phyloP scores from a whole-genome alignment of 2,888 invertebrate species.

The Heliconius ethilla region DNA sequence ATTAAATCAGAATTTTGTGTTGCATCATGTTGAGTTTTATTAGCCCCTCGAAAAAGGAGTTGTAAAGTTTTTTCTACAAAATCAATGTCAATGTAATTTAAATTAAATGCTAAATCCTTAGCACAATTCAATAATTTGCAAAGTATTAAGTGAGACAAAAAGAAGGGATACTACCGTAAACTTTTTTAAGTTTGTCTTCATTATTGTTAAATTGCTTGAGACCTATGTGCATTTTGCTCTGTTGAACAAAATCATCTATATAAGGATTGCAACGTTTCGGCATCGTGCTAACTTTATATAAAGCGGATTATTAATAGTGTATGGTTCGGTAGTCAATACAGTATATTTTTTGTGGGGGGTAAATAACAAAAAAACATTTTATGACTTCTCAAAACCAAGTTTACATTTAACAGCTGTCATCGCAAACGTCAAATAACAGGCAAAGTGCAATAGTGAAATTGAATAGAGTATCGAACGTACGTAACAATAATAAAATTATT shows the following conservation, averaged over 20 bases:
- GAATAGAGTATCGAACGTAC: too few relatives aligned
- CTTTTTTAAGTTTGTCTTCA: conserved; percentile 67
- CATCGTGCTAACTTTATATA: conserved; percentile 51
- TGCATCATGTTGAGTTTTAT: conserved; percentile 51
- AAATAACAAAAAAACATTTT: not conserved
- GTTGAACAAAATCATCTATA: conserved; percentile 69
- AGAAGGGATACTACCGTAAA: conserved; percentile 61
- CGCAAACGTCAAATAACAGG: not conserved
- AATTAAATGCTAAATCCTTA: too few relatives aligned
- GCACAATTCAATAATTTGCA: too few relatives aligned
- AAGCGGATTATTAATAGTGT: not conserved
- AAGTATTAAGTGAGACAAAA: not conserved
- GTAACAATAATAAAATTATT: too few relatives aligned
- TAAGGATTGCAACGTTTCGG: conserved; percentile 74
- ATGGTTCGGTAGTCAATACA: not conserved
- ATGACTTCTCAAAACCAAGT: not conserved
- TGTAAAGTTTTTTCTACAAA: conserved; percentile 68
- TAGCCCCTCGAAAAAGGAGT: conserved; percentile 68
- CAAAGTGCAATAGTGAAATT: too few relatives aligned
- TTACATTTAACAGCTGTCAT: conserved; percentile 1
- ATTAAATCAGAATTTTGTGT: conserved; percentile 40
- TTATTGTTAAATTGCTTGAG: conserved; percentile 74
- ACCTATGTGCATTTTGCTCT: conserved; percentile 73
- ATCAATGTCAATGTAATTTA: not conserved
- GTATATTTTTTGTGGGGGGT: not conserved